Evolutionary conservation across 2,888 invertebrate genomes (phyloP), one percentile per base, ranked within the genome.

Genomic region (Lasioglossum lativentre): DNA sequence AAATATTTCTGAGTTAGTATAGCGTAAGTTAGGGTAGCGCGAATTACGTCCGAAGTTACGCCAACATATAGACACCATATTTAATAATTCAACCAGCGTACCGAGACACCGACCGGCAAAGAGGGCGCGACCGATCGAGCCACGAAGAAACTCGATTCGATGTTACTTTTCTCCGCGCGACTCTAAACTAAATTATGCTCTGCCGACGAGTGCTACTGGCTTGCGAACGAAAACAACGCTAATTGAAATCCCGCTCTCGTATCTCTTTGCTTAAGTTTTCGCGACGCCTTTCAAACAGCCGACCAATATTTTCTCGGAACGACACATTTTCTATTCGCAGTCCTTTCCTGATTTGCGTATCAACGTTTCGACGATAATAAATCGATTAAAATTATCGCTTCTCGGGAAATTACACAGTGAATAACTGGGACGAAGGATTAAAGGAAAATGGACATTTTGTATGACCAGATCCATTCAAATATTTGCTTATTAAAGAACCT

Each of bases 31-130:
- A 45, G 16, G 52, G 52, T 10, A 2, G n/a, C 8, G n/a, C 4
- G 56, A 56, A 56, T 56, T 56, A n/a, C 56, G n/a, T n/a, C 8
- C n/a, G 23, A 56, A 56, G 12, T 56, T n/a, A 56, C 12, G 38
- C 2, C 27, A n/a, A 45, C 30, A 1, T 30, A 30, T 70, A 68
- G 70, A 70, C 38, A 30, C 23, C 19, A 16, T n/a, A 38, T 68
- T 83, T 73, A 78, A 84, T 77, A 47, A 82, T 74, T 82, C 82
- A 77, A 14, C 3, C 34, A 14, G 19, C 47, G 76, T 72, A 72
- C 14, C 30, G 34, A 52, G 75, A 40, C 30, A 40, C 8, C 14
- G 66, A 52, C 30, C 19, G 19, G 75, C 40, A 23, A 75, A 75
- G n/a, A 30, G 19, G 56, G 6, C 2, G 63, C 66, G 47, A 63